These are phyloP conservation scores for Gnathonemus longibarbis DNA, from an alignment of 2,113 vertebrate genomes.

Conservation along the genomic window DNA sequence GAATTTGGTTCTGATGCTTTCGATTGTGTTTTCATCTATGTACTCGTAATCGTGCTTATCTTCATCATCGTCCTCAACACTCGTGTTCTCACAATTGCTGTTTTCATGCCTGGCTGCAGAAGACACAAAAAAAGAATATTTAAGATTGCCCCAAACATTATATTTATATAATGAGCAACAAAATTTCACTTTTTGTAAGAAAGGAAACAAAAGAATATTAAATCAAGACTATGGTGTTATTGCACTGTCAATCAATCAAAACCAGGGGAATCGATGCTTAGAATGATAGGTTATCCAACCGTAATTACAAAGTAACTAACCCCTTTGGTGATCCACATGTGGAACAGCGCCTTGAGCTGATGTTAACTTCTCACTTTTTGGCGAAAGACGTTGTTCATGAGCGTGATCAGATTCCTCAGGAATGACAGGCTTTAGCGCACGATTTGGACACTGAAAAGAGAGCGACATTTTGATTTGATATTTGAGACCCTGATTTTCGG, in stretches of 20 bases:
- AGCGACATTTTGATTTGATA: not conserved
- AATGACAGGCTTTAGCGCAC: not conserved
- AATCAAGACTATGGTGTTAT: not conserved
- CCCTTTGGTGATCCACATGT: not conserved
- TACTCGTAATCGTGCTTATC: slow-evolving; percentile 38
- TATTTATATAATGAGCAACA: not conserved
- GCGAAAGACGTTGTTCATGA: not conserved
- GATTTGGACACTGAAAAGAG: not conserved
- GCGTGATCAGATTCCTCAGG: not conserved
- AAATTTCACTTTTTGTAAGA: not conserved
- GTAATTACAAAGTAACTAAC: not conserved
- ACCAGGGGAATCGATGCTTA: not conserved
- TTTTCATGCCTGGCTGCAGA: slow-evolving; percentile 7
- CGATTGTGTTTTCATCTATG: slow-evolving; percentile 42
- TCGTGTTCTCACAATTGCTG: slow-evolving; percentile 6
- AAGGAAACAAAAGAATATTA: not conserved
- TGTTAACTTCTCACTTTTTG: not conserved
- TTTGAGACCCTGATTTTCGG: not conserved
- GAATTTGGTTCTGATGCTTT: slow-evolving; percentile 43
- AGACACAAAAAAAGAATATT: not conserved
- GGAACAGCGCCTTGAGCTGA: not conserved
- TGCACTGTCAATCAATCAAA: not conserved
- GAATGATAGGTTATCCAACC: not conserved
- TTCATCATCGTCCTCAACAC: slow-evolving; percentile 20
- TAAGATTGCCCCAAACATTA: not conserved